Evolutionary conservation across 2,113 vertebrate species (phyloP).

Genomic region (Ciconia boyciana): DNA sequence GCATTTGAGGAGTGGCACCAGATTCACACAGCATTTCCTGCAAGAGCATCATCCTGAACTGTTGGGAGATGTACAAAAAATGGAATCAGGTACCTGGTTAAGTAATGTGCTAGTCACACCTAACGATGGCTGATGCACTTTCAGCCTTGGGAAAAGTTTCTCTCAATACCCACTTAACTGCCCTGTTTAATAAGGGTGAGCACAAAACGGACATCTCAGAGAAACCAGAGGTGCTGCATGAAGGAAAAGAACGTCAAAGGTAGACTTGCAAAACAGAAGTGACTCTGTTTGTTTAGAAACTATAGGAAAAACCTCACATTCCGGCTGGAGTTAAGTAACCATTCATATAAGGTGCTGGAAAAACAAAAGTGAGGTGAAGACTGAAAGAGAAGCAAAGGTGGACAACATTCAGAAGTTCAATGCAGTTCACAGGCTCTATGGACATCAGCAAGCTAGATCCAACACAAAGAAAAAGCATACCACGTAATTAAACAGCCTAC

Average conservation of each 20-base stretch:
- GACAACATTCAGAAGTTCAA: neutral
- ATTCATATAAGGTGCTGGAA: neutral
- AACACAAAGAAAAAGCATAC: neutral
- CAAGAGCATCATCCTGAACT: neutral
- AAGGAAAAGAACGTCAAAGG: neutral
- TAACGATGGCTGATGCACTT: neutral
- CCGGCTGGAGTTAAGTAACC: neutral
- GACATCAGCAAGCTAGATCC: neutral
- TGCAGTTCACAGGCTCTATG: neutral
- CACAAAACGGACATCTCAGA: neutral
- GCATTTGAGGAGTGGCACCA: neutral
- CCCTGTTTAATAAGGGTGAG: accelerated
- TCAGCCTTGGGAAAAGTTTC: neutral
- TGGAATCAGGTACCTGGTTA: neutral
- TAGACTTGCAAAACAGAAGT: neutral
- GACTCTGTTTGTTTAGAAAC: neutral
- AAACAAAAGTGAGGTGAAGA: neutral
- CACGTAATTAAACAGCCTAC: neutral
- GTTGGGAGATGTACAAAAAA: neutral
- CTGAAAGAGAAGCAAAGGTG: neutral
- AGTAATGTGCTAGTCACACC: neutral
- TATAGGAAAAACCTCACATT: neutral
- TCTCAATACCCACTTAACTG: neutral
- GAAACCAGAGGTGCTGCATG: neutral
- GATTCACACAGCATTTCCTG: neutral